Base-by-base conservation (phyloP, 2,113 vertebrate species). In the Pterocles orientalis region DNA sequence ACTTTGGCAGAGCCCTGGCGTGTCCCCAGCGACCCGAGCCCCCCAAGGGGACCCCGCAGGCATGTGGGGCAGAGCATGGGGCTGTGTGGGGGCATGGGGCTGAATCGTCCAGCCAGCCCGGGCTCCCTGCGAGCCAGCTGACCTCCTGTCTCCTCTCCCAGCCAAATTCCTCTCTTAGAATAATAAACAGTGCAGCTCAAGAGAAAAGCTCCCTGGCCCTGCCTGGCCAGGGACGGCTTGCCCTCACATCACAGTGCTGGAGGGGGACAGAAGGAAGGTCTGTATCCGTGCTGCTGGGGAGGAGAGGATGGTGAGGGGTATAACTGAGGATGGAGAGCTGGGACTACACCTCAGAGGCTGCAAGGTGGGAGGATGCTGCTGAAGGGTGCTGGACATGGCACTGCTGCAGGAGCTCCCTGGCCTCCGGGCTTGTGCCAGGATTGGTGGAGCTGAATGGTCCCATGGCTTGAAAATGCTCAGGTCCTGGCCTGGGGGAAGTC, bases 111-210 rank as follows among this genome's bases (percentile, higher is more conserved):
- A 23, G 84, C 94, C 97, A 71, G 79, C 90, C 65, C 7, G 10
- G 83, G 85, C 94, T 68, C 88, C 72, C 94, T 64, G 43, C 2
- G 10, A 90, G 94, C 89, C 90, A 91, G 90, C 86, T 96, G 97
- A 98, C 97, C 97, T 94, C 97, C 90, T n/a, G 36, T 94, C 96
- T 97, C 92, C 93, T 73, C 94, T 96, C 94, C 86, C 77, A 85
- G 96, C 96, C 92, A 96, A 97, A 98, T 98, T 98, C 98, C 95
- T 98, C 92, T 92, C 95, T 95, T 98, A 97, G 94, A 98, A 98
- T 97, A 98, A 98, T 96, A 98, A 98, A 98, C 97, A 97, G 85
- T 69, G 89, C 62, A 61, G 95, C 94, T 91, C 77, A 34, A 96
- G 84, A 96, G 97, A 91, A 72, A 85, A 91, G 33, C 89, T 97